These are phyloP conservation scores for Malurus elegans DNA, from an alignment of 2,113 vertebrate genomes.

Conservation along the genomic window DNA sequence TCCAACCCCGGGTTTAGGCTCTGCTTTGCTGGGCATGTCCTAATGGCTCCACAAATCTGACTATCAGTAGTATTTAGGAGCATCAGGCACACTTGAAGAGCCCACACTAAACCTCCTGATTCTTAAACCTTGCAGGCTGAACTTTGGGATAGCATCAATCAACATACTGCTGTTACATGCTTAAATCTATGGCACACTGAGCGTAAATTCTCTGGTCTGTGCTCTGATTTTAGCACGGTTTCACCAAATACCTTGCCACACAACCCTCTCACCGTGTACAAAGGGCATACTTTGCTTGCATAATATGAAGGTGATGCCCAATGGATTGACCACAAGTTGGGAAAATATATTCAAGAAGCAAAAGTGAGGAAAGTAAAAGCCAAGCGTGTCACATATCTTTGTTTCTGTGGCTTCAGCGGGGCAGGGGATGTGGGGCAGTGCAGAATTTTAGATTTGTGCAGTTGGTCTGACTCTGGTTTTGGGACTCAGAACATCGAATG, in stretches of 20 bases:
- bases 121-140: not conserved
- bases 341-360: not conserved
- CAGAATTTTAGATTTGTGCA: not conserved
- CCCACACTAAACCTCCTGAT: not conserved
- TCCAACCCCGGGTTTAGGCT: not conserved
- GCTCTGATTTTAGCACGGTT: not conserved
- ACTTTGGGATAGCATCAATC: not conserved
- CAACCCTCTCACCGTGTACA: rapidly evolving
- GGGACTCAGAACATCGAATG: not conserved
- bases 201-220: not conserved
- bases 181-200: not conserved
- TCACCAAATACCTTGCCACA: not conserved
- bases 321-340: not conserved
- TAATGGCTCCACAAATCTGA: not conserved
- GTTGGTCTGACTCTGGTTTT: not conserved
- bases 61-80: not conserved
- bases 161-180: not conserved
- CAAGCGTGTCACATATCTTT: not conserved
- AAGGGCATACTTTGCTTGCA: not conserved
- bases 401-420: not conserved
- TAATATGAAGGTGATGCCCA: not conserved
- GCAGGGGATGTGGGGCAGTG: not conserved
- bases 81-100: not conserved
- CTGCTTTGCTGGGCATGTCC: not conserved
- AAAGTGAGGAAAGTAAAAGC: not conserved